Evolutionary conservation across 2,888 invertebrate species (phyloP), one percentile per base, ranked within the genome.

Genomic region (Carabus problematicus): DNA sequence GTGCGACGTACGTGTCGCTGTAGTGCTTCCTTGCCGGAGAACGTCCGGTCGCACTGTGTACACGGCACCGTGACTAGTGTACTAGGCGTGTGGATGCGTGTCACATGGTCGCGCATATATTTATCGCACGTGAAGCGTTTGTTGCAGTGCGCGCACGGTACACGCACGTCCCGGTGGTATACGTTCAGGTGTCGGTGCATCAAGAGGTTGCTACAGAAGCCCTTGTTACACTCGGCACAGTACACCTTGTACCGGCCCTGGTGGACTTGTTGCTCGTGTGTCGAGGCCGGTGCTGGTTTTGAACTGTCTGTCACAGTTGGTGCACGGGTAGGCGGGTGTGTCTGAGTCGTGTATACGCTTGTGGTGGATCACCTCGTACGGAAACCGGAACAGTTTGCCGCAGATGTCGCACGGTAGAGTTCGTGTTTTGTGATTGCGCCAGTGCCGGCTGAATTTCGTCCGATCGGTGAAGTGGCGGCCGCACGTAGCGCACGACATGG

Each of bases 381-480:
- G 18, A 4, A 18, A 16, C 12, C 11, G 18, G 14, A 18, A 52
- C 19, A 8, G 16, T 14, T 52, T 14, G 19, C 19, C 52, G 19
- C 52, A 52, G 9, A 18, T 7, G 7, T 52, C 18, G 16, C 52
- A 52, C 7, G 3, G 3, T 0, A 52, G 4, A 1, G 11, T 52
- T 9, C 52, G 16, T 11, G 16, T 9, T 19, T 14, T 84, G 8
- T 78, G 78, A 47, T 82, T 81, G 40, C 81, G 82, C 72, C 82
- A 82, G 72, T 87, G 86, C 0, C 83, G 85, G 56, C 81, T 83
- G 19, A 85, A 72, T 52, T 86, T 86, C 0, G 82, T 79, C n/a
- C 81, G 77, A 0, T 84, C 82, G 0, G 84, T 82, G 66, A 86
- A 86, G 18, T 82, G 82, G 55, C 84, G 84, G 0, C 84, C 82